Evolutionary conservation across 2,888 invertebrate species (phyloP).

Genomic region (Phortica okadai): DNA sequence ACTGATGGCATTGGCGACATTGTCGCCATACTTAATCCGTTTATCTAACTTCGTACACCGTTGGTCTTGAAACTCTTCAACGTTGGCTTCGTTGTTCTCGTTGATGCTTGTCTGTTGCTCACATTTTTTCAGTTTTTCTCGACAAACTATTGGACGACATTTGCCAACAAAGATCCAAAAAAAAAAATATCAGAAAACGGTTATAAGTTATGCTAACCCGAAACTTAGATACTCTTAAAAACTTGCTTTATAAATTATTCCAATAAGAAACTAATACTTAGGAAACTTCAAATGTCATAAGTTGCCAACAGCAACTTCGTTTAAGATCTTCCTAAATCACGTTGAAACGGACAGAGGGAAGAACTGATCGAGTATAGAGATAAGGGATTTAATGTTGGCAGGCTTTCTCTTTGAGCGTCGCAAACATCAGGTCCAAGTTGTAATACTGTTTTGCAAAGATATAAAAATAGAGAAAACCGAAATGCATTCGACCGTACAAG

Average conservation of each 20-base stretch:
- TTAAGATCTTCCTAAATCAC: too few relatives aligned
- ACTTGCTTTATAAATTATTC: too few relatives aligned
- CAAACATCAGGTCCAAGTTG: too few relatives aligned
- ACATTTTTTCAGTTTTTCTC: conserved; percentile 18
- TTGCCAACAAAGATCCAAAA: background rate
- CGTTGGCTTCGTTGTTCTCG: background rate
- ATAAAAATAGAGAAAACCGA: conserved; percentile 33
- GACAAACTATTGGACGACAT: conserved; percentile 5
- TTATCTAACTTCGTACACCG: conserved; percentile 77
- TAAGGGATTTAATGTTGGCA: too few relatives aligned
- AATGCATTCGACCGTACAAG: conserved; percentile 65
- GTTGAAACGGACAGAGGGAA: too few relatives aligned
- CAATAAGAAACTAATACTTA: too few relatives aligned
- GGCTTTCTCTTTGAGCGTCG: too few relatives aligned
- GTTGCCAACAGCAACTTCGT: too few relatives aligned
- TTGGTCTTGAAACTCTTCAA: conserved; percentile 70
- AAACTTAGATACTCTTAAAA: too few relatives aligned
- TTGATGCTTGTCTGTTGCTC: conserved; percentile 53
- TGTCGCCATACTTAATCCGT: conserved; percentile 74
- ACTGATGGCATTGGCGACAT: conserved; percentile 53
- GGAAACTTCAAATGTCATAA: too few relatives aligned
- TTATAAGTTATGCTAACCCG: too few relatives aligned
- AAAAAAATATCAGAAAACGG: background rate
- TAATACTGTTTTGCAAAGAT: background rate
- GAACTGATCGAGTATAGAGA: too few relatives aligned